Evolutionary conservation across 2,888 invertebrate genomes (phyloP).

Genomic region (Laothoe populi): DNA sequence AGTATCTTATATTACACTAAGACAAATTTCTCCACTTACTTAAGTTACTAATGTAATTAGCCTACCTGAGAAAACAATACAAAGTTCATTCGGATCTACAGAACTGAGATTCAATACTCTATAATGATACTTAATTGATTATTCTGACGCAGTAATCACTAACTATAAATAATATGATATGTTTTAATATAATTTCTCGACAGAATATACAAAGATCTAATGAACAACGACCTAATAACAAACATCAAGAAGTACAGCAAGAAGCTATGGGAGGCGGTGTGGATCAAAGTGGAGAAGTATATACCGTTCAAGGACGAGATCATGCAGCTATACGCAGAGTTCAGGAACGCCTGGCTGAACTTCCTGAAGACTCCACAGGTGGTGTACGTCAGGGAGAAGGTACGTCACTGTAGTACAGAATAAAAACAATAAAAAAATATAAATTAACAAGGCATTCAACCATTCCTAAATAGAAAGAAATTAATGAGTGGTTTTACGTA

Average conservation of each 20-base stretch:
- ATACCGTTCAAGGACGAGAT: constrained; percentile 78
- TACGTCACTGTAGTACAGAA: constrained; percentile 38
- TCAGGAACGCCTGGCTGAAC: constrained; percentile 71
- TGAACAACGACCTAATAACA: constrained; percentile 90
- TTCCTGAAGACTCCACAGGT: constrained; percentile 76
- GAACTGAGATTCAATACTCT: too few relatives aligned
- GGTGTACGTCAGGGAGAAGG: constrained; percentile 74
- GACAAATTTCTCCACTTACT: too few relatives aligned
- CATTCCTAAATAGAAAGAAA: too few relatives aligned
- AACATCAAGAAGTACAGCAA: constrained; percentile 91
- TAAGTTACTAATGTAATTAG: too few relatives aligned
- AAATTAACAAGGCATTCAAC: too few relatives aligned
- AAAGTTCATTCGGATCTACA: too few relatives aligned
- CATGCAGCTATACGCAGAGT: constrained; percentile 69
- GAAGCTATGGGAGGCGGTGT: constrained; percentile 84
- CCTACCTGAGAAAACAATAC: too few relatives aligned
- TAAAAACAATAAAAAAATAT: too few relatives aligned
- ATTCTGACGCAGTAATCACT: too few relatives aligned
- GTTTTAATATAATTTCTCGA: neutral
- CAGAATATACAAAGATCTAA: constrained; percentile 90
- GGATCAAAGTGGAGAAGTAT: constrained; percentile 73
- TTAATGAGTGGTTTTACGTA: too few relatives aligned
- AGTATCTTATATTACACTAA: too few relatives aligned
- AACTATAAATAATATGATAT: constrained; percentile 7
- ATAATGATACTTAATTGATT: too few relatives aligned